Evolutionary conservation across 2,797 vertebrate species (phyloP), one percentile per base, ranked within the genome.

Genomic region (Sebastes oblongus): DNA sequence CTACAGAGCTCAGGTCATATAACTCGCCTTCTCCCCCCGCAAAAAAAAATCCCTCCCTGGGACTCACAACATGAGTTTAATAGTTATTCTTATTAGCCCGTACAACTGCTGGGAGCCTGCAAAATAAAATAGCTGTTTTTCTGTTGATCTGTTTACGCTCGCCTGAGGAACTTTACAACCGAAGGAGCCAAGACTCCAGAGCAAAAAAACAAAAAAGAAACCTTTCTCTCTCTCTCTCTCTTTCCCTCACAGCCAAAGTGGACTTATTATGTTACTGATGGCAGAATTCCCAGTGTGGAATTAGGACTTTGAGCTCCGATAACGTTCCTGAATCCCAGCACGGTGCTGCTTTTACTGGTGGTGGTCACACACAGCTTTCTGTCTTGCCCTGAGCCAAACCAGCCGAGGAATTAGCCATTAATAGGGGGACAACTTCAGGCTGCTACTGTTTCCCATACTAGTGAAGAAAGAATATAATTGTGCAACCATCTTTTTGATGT

Each of bases 271-370:
- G 90, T 92, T 94, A 90, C 91, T 88, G 81, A 80, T 93, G 94
- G 92, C 94, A 93, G 82, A 87, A 88, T 93, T 94, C 92, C 93
- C 93, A 95, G 91, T 91, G 91, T 92, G 93, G 92, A 92, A 94
- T 94, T 92, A 94, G 91, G 90, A 93, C 92, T 92, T 90, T 93
- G 93, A 93, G 90, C 91, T 92, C 88, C 52, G 89, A 92, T 92
- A 92, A 89, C 85, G 90, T 90, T 93, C 82, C 92, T 92, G 91
- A 91, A 94, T 92, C 91, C 88, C 82, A 86, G 90, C 82, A 86
- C 77, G 68, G 86, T 64, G 81, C 86, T 89, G 87, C 86, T 89
- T 92, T 92, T 89, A 88, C 86, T 88, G 88, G 81, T 91, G 87
- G 77, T 90, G 94, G 88, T 90, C 92, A 93, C 91, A 93, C 90